Conservation (phyloP, 2,888 invertebrate species). For the Cantharis rufa region DNA sequence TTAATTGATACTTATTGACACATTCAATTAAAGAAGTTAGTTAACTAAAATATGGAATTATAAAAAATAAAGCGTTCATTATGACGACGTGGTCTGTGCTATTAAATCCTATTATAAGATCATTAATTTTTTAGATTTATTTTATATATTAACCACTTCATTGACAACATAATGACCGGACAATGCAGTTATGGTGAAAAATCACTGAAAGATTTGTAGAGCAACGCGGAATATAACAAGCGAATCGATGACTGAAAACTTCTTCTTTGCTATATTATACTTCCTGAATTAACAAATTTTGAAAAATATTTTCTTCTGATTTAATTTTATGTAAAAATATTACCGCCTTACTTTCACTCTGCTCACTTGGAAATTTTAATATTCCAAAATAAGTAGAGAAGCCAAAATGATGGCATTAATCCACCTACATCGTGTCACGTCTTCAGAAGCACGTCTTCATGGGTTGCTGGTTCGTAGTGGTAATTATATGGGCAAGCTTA, state of each 20-base stretch:
- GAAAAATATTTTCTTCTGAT: no score
- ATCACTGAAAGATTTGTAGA: not conserved
- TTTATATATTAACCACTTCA: not conserved
- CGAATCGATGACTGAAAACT: no score
- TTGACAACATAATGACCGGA: not conserved
- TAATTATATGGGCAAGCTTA: slow-evolving; percentile 50
- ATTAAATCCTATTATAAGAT: not conserved
- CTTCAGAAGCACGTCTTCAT: slow-evolving; percentile 50
- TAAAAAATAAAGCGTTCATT: not conserved
- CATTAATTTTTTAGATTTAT: not conserved
- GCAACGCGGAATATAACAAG: no score
- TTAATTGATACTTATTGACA: not conserved
- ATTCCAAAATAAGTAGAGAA: slow-evolving; percentile 9
- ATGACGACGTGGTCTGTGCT: not conserved
- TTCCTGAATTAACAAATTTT: not conserved
- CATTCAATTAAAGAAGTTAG: slow-evolving; percentile 1
- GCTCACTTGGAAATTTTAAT: not conserved
- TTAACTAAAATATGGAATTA: not conserved
- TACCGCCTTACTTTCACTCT: not conserved
- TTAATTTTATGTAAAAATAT: not conserved
- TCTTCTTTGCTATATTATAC: no score
- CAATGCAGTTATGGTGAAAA: not conserved
- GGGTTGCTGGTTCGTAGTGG: slow-evolving; percentile 41
- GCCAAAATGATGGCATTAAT: slow-evolving; percentile 18
- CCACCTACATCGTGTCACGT: slow-evolving; percentile 44